phyloP scores from a whole-genome alignment of 1,140 invertebrate species.

The Pseudomyrmex dendroicus region DNA sequence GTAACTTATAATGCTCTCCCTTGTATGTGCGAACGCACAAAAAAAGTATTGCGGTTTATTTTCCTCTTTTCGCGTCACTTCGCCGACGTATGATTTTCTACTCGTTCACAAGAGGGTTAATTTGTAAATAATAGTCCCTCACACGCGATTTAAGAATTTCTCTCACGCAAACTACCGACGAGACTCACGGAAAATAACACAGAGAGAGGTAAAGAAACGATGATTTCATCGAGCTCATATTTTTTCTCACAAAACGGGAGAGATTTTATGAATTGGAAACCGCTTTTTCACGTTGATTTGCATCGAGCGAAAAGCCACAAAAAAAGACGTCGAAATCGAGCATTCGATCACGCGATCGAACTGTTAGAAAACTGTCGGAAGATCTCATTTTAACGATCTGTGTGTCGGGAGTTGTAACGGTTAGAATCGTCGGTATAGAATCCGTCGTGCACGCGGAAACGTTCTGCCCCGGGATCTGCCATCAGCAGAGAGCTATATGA shows the following conservation, averaged over 20 bases:
- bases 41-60: slow-evolving; percentile 32
- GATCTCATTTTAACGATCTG: slow-evolving; percentile 27
- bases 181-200: slow-evolving; percentile 16
- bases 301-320: no score
- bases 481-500: slow-evolving; percentile 66
- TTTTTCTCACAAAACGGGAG: slow-evolving; percentile 8
- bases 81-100: slow-evolving; percentile 38
- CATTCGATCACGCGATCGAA: neutral
- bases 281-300: neutral
- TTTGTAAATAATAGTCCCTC: slow-evolving; percentile 33
- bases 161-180: slow-evolving; percentile 19
- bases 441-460: slow-evolving; percentile 50
- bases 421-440: slow-evolving; percentile 12
- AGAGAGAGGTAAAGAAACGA: neutral
- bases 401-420: neutral
- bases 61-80: neutral
- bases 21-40: neutral
- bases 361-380: slow-evolving; percentile 1
- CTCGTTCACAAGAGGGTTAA: slow-evolving; percentile 18
- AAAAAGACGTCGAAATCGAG: no score
- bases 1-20: slow-evolving; percentile 3
- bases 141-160: slow-evolving; percentile 41
- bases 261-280: neutral
- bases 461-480: slow-evolving; percentile 60
- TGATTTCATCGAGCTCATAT: neutral